Conservation (phyloP, 1,140 invertebrate species). For the Bacillus rossius region DNA sequence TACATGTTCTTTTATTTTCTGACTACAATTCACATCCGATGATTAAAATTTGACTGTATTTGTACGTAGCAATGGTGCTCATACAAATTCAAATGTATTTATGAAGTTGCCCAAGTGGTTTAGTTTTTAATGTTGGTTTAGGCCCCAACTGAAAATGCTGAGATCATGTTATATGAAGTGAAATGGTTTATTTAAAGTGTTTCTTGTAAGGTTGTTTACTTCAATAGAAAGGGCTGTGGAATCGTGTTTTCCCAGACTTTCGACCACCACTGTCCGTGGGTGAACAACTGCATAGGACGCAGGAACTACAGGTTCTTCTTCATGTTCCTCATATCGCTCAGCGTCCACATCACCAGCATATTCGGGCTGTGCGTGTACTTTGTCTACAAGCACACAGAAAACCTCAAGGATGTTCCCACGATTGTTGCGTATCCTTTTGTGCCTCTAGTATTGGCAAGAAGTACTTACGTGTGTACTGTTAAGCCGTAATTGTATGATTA, state of each 20-base stretch:
- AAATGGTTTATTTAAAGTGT: neutral
- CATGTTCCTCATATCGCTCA: slow-evolving; percentile 94
- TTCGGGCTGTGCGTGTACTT: slow-evolving; percentile 90
- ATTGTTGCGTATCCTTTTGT: slow-evolving; percentile 89
- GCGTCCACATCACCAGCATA: slow-evolving; percentile 95
- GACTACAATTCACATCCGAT: too few relatives aligned
- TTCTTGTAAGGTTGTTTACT: neutral
- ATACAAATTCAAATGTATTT: too few relatives aligned
- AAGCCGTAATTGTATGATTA: neutral
- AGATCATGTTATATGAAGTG: too few relatives aligned
- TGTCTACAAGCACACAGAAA: slow-evolving; percentile 79
- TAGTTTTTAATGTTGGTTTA: too few relatives aligned
- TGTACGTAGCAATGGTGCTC: too few relatives aligned
- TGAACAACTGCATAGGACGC: slow-evolving; percentile 99
- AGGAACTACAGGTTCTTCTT: slow-evolving; percentile 98
- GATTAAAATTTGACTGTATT: too few relatives aligned
- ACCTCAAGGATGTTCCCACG: slow-evolving; percentile 70
- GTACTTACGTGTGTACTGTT: neutral
- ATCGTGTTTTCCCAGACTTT: slow-evolving; percentile 78
- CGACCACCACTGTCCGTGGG: slow-evolving; percentile 99
- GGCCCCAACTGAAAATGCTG: too few relatives aligned
- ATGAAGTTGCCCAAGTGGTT: too few relatives aligned
- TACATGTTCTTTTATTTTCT: too few relatives aligned
- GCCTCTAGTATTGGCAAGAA: neutral
- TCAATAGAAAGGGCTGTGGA: neutral